Evolutionary conservation across 2,113 vertebrate genomes (phyloP).

Genomic region (Alethe diademata): DNA sequence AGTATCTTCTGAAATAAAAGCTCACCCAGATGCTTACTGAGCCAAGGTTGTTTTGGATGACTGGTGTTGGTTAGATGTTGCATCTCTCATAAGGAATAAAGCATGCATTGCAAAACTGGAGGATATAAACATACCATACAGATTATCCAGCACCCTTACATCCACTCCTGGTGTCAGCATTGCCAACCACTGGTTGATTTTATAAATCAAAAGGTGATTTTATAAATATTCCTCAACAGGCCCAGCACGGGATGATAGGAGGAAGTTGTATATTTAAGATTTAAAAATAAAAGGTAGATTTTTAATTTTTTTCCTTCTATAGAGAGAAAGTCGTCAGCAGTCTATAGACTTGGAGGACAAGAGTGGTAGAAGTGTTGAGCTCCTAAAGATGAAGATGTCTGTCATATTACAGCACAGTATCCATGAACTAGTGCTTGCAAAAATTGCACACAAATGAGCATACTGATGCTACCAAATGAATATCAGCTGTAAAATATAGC

Average conservation of each 20-base stretch:
- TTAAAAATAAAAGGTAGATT: not conserved
- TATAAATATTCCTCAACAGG: not conserved
- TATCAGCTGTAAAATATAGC: not conserved
- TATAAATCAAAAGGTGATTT: not conserved
- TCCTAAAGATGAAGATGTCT: not conserved
- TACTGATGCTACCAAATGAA: not conserved
- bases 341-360: not conserved
- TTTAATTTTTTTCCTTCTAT: not conserved
- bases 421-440: not conserved
- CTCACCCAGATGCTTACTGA: not conserved
- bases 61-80: not conserved
- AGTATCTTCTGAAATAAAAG: not conserved
- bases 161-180: not conserved
- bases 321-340: not conserved
- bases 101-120: not conserved
- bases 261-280: not conserved
- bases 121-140: not conserved
- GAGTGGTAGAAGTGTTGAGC: not conserved
- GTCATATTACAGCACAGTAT: not conserved
- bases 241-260: not conserved
- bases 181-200: not conserved
- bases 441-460: not conserved
- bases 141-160: not conserved
- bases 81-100: not conserved
- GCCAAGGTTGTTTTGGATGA: not conserved